These are phyloP conservation scores for Sphaeridia pumilis DNA, from an alignment of 2,888 invertebrate species.

Conservation along the genomic window DNA sequence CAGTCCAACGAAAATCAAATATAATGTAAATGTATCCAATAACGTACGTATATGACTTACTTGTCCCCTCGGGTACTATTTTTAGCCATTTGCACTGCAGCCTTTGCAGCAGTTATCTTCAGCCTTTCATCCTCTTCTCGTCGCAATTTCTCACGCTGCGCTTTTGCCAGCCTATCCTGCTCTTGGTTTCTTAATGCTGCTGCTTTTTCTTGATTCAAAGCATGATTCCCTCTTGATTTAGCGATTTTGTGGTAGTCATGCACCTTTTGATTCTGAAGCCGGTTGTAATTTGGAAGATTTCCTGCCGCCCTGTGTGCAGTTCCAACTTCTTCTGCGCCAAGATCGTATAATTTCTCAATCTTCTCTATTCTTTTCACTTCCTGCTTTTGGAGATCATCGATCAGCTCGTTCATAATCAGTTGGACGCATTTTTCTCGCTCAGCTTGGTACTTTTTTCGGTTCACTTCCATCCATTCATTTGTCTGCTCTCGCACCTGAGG, in stretches of 20 bases:
- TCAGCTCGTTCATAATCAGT: constrained; percentile 6
- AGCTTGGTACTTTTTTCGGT: constrained; percentile 8
- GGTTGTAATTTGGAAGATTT: constrained; percentile 9
- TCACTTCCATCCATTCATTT: constrained; percentile 16
- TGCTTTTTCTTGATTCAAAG: constrained; percentile 9
- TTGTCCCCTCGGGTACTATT: constrained; percentile 8
- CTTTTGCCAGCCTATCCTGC: neutral
- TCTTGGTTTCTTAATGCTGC: neutral
- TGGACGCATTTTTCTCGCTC: constrained; percentile 10
- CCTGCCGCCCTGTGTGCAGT: constrained; percentile 15
- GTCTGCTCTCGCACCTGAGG: constrained; percentile 13
- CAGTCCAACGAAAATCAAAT: no score
- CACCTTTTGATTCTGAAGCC: constrained; percentile 1
- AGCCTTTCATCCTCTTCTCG: constrained; percentile 11
- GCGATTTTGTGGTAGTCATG: constrained; percentile 5
- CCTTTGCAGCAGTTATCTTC: constrained; percentile 7
- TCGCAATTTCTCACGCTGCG: constrained; percentile 10
- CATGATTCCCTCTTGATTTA: constrained; percentile 7
- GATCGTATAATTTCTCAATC: constrained; percentile 15
- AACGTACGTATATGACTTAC: neutral
- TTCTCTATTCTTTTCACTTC: constrained; percentile 11
- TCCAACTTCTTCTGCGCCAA: constrained; percentile 12
- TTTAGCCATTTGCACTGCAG: neutral
- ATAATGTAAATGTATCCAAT: no score
- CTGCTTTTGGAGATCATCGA: constrained; percentile 5